Base-by-base conservation (phyloP, 2,888 invertebrate genomes). In the Nomada ruficornis region DNA sequence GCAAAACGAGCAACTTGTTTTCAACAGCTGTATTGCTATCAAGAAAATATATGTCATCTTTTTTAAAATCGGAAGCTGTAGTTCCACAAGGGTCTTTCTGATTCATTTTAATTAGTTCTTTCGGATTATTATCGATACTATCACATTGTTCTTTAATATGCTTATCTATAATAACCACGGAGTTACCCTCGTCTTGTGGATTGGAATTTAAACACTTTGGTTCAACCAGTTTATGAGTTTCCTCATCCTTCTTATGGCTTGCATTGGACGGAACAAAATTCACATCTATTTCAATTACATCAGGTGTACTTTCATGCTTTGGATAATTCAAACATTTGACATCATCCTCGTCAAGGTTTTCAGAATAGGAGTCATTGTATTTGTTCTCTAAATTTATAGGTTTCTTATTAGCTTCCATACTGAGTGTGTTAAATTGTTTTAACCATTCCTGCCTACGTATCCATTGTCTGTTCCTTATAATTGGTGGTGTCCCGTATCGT, bases 401-500 rank as follows among this genome's bases (percentile, higher is more conserved):
- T 69, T 82, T 72, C 9, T 75, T 79, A 63, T 89, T 70, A 72
- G 89, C 82, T 73, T 88, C 88, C 65, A 84, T 69, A 65, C 91
- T 90, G 20, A 92, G 77, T 77, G 91, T 85, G 76, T 90, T 89
- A 11, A 92, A 88, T 83, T 93, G 92, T 73, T 95, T 94, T 54
- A 94, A 93, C 95, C 95, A 96, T 84, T 94, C 94, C 89, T 95
- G 95, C 87, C 96, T 94, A 84, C 95, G 95, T 29, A 94, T 83
- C 93, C 95, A 96, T 86, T 96, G 96, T 83, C 96, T 94, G 83
- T 95, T 95, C 76, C 96, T 94, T 88, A 96, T 94, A 84, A 96
- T 94, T 75, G 94, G 93, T 70, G 94, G 95, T 57, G 91, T 92
- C 71, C 92, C 92, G 47, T 94, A 94, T 83, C 89, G 94, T 62